Evolutionary conservation across 2,888 invertebrate species (phyloP).

Genomic region (Callinectes sapidus): DNA sequence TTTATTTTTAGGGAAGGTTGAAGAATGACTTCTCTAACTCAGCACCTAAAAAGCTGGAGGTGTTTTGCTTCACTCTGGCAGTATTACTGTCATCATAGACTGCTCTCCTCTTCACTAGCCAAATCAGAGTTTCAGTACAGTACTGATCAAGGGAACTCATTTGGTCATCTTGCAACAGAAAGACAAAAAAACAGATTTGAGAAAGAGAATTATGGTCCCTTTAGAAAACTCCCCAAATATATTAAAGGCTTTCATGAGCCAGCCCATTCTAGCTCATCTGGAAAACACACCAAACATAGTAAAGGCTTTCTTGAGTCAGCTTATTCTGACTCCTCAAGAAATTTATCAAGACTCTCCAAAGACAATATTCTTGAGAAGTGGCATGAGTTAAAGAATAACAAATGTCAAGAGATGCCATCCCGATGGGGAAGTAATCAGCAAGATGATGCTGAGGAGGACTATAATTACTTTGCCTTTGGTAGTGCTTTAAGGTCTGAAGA

Average conservation of each 20-base stretch:
- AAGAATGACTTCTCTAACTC: neutral
- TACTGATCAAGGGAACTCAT: neutral
- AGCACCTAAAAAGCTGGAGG: neutral
- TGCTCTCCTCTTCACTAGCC: neutral
- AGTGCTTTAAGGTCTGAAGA: neutral
- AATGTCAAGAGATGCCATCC: neutral
- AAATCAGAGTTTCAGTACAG: neutral
- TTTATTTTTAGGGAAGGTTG: neutral
- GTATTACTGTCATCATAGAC: neutral
- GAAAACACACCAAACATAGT: neutral
- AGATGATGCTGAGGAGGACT: slow-evolving; percentile 54
- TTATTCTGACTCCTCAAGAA: neutral
- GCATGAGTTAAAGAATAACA: slow-evolving; percentile 8
- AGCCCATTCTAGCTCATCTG: neutral
- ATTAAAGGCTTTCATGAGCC: neutral
- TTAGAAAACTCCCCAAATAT: neutral
- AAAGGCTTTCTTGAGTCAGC: neutral
- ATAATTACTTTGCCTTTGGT: slow-evolving; percentile 7
- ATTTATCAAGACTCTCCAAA: neutral
- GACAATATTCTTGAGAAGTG: slow-evolving; percentile 29
- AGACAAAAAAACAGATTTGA: neutral
- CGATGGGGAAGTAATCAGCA: neutral
- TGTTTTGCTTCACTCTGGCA: neutral
- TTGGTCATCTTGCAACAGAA: neutral
- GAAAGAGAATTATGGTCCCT: neutral